Conservation (phyloP, 2,797 vertebrate genomes). For the Linurgus olivaceus region DNA sequence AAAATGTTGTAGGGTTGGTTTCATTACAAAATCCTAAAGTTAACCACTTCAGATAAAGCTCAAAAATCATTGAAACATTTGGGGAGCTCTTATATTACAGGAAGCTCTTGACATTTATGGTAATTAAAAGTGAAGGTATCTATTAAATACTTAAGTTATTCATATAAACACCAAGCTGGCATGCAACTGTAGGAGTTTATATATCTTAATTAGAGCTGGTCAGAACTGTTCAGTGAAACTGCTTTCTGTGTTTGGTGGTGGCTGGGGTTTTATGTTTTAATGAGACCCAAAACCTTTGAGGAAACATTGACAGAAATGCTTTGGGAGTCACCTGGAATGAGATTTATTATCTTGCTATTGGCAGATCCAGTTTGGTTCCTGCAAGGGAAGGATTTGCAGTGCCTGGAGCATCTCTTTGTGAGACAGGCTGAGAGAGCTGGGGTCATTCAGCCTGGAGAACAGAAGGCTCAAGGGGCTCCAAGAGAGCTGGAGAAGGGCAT, state of each 20-base stretch:
- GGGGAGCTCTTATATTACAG: constrained; percentile 42
- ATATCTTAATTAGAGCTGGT: background rate
- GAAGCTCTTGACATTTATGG: constrained; percentile 68
- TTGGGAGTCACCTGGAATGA: background rate
- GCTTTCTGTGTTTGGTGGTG: background rate
- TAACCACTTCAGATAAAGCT: constrained; percentile 57
- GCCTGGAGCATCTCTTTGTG: background rate
- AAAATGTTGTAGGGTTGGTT: background rate
- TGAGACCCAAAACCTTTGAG: background rate
- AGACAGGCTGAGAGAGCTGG: background rate
- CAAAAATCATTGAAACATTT: constrained; percentile 52
- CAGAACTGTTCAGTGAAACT: background rate
- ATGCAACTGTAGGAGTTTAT: background rate
- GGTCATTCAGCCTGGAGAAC: background rate
- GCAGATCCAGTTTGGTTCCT: background rate
- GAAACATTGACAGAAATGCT: background rate
- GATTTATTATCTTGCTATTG: background rate
- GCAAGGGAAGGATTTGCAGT: background rate
- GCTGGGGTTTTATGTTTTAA: background rate
- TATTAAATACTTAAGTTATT: constrained; percentile 51
- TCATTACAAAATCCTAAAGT: constrained; percentile 28
- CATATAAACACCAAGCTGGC: background rate
- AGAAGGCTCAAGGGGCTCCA: background rate
- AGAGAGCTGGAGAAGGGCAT: background rate
- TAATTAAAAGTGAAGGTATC: constrained; percentile 60